Conservation (phyloP, 2,797 vertebrate species). For the Fratercula arctica region DNA sequence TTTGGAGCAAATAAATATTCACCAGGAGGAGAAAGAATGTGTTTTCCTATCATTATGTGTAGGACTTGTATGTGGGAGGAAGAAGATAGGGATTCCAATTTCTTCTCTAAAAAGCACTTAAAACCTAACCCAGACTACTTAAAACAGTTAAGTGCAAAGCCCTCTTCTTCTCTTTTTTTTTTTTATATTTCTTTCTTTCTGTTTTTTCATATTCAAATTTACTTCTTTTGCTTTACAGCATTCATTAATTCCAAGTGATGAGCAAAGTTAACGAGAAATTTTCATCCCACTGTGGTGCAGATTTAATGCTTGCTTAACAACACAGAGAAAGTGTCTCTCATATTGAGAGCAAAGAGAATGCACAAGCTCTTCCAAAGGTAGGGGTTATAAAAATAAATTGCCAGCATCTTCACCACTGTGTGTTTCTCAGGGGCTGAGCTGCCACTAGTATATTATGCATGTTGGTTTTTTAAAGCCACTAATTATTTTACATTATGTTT, state of each 20-base stretch:
- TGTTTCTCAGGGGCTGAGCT: conserved; percentile 16
- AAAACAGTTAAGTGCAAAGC: background rate
- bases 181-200: conserved; percentile 26
- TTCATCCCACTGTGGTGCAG: conserved; percentile 13
- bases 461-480: conserved; percentile 41
- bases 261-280: conserved; percentile 48
- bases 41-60: background rate
- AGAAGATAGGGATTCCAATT: background rate
- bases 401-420: background rate
- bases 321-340: background rate
- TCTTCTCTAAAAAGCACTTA: background rate
- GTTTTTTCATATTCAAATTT: conserved; percentile 36
- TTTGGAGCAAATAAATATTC: background rate
- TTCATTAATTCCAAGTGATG: conserved; percentile 48
- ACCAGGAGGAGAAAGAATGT: background rate
- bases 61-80: background rate
- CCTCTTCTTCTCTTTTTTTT: background rate
- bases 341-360: background rate
- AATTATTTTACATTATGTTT: conserved; percentile 64
- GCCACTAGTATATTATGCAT: background rate
- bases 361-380: background rate
- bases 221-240: background rate
- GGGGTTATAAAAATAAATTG: conserved; percentile 32
- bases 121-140: background rate
- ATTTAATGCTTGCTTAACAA: conserved; percentile 18